Percentiles rank a stretch among this genome's conserved stretches.
Conservation (phyloP, 1,140 invertebrate genomes). For the Leptoteleia sp. region DNA sequence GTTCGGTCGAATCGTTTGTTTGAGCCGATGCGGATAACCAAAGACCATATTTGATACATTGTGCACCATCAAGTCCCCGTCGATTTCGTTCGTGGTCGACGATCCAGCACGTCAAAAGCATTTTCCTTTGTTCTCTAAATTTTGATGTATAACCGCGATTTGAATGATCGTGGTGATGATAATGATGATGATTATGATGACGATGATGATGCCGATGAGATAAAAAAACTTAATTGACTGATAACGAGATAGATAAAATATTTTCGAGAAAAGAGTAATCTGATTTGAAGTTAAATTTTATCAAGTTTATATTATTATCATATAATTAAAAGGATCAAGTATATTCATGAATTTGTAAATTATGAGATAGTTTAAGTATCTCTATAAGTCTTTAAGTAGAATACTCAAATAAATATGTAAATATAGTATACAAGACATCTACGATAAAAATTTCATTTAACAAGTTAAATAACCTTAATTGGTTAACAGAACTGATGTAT, state of each 20-base stretch:
- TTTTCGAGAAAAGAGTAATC: not conserved
- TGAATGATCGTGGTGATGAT: slow-evolving; percentile 15
- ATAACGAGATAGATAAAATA: slow-evolving; percentile 1
- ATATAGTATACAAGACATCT: too few species aligned
- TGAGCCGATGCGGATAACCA: slow-evolving; percentile 26
- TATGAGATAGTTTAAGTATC: too few species aligned
- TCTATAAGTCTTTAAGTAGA: too few species aligned
- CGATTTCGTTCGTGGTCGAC: slow-evolving; percentile 47
- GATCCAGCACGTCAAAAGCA: slow-evolving; percentile 55
- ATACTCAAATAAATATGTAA: too few species aligned
- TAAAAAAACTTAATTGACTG: slow-evolving; percentile 13
- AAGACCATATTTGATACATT: slow-evolving; percentile 46
- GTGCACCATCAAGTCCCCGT: slow-evolving; percentile 56
- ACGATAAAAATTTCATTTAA: too few species aligned
- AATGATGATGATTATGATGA: slow-evolving; percentile 24
- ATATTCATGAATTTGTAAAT: too few species aligned
- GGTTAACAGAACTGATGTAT: too few species aligned
- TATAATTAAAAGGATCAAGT: too few species aligned
- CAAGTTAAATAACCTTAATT: too few species aligned
- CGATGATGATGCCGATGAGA: too few species aligned
- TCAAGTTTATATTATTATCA: too few species aligned
- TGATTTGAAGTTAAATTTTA: too few species aligned
- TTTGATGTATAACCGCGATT: slow-evolving; percentile 11
- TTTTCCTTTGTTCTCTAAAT: slow-evolving; percentile 10
- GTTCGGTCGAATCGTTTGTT: slow-evolving; percentile 40